These are phyloP conservation scores for Amphipoea lucens DNA, from an alignment of 2,888 invertebrate species.

Conservation along the genomic window DNA sequence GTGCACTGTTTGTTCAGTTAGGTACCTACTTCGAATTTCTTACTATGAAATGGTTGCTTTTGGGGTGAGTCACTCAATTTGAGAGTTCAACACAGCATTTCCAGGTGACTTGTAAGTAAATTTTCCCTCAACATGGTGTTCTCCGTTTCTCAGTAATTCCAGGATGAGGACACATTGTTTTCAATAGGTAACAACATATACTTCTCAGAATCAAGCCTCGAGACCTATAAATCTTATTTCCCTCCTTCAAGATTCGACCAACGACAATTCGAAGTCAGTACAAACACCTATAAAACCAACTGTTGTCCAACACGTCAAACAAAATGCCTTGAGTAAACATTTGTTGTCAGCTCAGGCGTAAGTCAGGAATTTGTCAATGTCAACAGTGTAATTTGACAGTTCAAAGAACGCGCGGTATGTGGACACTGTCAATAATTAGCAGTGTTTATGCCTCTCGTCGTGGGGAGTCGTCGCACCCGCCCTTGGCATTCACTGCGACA, in stretches of 20 bases:
- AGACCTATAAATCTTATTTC: slow-evolving; percentile 2
- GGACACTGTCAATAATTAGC: slow-evolving; percentile 56
- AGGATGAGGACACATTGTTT: neutral
- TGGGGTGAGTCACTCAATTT: neutral
- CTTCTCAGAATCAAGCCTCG: slow-evolving; percentile 27
- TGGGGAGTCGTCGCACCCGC: slow-evolving; percentile 60
- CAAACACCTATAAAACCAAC: neutral
- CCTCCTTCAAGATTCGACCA: slow-evolving; percentile 11
- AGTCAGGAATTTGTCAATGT: slow-evolving; percentile 31
- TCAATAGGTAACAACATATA: neutral
- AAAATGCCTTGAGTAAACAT: slow-evolving; percentile 16
- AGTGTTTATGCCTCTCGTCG: slow-evolving; percentile 54
- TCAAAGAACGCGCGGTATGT: slow-evolving; percentile 50
- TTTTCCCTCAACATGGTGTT: neutral
- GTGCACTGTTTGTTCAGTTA: slow-evolving; percentile 1
- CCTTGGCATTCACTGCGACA: slow-evolving; percentile 74
- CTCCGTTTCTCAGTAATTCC: slow-evolving; percentile 6
- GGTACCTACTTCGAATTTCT: slow-evolving; percentile 9
- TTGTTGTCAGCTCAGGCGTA: neutral
- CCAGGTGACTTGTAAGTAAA: neutral
- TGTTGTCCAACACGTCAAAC: slow-evolving; percentile 6
- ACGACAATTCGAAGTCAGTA: neutral
- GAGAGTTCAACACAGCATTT: neutral
- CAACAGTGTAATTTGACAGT: slow-evolving; percentile 51
- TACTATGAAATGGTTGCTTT: neutral